Evolutionary conservation across 2,888 invertebrate species (phyloP).

Genomic region (Keiferia lycopersicella): DNA sequence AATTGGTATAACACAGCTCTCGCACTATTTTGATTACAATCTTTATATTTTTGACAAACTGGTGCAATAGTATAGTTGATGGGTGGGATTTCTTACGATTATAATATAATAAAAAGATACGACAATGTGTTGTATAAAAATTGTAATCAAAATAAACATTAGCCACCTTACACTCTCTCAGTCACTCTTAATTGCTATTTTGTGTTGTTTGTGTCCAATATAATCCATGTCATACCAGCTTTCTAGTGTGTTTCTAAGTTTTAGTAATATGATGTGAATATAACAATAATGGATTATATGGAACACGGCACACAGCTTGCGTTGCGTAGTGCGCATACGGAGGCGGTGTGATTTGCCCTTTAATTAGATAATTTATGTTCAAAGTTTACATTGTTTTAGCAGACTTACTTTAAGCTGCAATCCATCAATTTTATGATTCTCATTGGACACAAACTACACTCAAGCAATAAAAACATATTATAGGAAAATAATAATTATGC

Average conservation of each 20-base stretch:
- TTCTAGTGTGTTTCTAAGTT: too few species aligned
- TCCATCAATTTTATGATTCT: background rate
- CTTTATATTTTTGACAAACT: background rate
- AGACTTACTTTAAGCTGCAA: too few species aligned
- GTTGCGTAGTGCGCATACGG: too few species aligned
- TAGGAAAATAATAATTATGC: slow-evolving; percentile 41
- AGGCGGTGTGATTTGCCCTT: too few species aligned
- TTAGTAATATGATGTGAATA: too few species aligned
- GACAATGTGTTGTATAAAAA: slow-evolving; percentile 17
- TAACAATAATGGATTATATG: too few species aligned
- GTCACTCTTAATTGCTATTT: slow-evolving; percentile 51
- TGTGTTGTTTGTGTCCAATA: slow-evolving; percentile 43
- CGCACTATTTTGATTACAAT: slow-evolving; percentile 28
- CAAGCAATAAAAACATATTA: slow-evolving; percentile 42
- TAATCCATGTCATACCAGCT: background rate
- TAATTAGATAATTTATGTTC: too few species aligned
- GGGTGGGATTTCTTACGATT: background rate
- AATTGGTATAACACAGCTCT: slow-evolving; percentile 33
- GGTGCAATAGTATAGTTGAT: background rate
- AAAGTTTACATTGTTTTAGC: too few species aligned
- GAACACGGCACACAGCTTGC: too few species aligned
- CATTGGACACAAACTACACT: slow-evolving; percentile 46
- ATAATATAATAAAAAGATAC: background rate
- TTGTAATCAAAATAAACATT: slow-evolving; percentile 34
- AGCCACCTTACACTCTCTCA: slow-evolving; percentile 47